Evolutionary conservation across 2,888 invertebrate species (phyloP).

Genomic region (Drosophila fulvimacula): DNA sequence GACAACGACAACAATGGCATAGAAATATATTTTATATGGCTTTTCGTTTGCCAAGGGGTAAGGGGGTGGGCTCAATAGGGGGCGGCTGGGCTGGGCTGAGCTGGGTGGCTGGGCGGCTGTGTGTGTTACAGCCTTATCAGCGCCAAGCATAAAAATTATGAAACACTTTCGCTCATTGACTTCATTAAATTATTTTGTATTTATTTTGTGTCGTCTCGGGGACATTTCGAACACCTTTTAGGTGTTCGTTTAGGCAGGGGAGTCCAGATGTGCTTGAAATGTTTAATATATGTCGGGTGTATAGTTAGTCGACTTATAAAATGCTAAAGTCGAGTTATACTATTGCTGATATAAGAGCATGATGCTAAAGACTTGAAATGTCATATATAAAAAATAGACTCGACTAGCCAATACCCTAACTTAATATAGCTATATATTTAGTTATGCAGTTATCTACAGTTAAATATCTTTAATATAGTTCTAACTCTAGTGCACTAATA

Average conservation of each 20-base stretch:
- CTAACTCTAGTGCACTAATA: too few relatives aligned
- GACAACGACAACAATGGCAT: slow-evolving; percentile 31
- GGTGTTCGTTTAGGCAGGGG: neutral
- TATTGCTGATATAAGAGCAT: too few relatives aligned
- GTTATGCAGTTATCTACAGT: too few relatives aligned
- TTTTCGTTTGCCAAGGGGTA: neutral
- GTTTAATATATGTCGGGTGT: too few relatives aligned
- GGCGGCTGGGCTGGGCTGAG: neutral
- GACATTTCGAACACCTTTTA: slow-evolving; percentile 32
- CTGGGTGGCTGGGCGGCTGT: neutral
- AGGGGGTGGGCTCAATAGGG: neutral
- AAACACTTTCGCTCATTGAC: slow-evolving; percentile 70
- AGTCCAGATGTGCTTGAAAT: too few relatives aligned
- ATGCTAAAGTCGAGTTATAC: too few relatives aligned
- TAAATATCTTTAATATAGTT: too few relatives aligned
- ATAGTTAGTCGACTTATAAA: too few relatives aligned
- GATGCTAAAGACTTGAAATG: too few relatives aligned
- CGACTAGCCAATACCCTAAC: neutral
- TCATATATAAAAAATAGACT: too few relatives aligned
- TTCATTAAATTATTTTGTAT: slow-evolving; percentile 64
- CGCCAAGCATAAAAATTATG: slow-evolving; percentile 73
- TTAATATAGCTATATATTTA: neutral
- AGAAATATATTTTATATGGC: slow-evolving; percentile 51
- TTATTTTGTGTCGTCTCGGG: slow-evolving; percentile 25
- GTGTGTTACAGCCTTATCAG: slow-evolving; percentile 53